Conservation (phyloP, 2,888 invertebrate species). For the Bombylius discolor region DNA sequence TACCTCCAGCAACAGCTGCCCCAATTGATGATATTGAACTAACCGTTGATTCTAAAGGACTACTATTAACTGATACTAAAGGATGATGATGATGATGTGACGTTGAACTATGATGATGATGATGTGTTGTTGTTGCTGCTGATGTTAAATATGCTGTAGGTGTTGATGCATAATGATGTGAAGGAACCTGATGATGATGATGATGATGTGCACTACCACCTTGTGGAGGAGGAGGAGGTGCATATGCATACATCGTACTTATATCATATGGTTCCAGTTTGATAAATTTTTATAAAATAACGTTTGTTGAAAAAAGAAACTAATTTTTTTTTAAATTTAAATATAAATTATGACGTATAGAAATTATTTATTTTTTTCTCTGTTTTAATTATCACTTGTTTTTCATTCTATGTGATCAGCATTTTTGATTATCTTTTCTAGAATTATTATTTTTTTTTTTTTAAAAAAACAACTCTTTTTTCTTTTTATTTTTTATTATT, state of each 20-base stretch:
- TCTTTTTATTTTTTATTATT: no score
- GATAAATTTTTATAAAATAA: not conserved
- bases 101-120: conserved; percentile 7
- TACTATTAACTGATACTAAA: not conserved
- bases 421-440: no score
- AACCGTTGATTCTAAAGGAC: conserved; percentile 13
- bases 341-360: no score
- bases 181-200: conserved; percentile 1
- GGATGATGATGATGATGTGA: conserved; percentile 7
- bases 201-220: conserved; percentile 16
- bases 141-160: not conserved
- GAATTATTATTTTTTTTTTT: no score
- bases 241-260: conserved; percentile 20
- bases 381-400: no score
- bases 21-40: conserved; percentile 16
- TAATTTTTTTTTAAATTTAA: no score
- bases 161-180: not conserved
- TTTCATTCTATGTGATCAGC: no score
- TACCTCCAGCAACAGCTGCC: conserved; percentile 16
- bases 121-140: not conserved
- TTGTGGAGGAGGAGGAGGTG: conserved; percentile 16
- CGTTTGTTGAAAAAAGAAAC: no score
- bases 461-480: no score
- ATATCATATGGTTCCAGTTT: conserved; percentile 20
- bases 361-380: not conserved